A percentile compares a stretch with the other conserved stretches of the same genome.
These are phyloP conservation scores for Sminthurides aquaticus DNA, from an alignment of 2,888 invertebrate species.

Conservation along the genomic window DNA sequence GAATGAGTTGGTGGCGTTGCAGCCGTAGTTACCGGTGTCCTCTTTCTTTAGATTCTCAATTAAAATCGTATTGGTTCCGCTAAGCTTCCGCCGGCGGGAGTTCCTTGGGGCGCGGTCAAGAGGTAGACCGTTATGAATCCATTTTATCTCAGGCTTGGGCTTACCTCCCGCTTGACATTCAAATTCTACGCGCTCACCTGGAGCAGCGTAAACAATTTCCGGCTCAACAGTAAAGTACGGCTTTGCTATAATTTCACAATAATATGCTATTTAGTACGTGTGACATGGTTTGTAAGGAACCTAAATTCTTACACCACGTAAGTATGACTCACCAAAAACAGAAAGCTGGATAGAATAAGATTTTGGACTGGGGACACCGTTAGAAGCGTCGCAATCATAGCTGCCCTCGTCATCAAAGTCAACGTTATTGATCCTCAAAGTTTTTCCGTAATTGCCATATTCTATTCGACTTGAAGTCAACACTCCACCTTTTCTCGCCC, in stretches of 20 bases:
- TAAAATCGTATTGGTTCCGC: conserved; percentile 61
- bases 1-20: conserved; percentile 96
- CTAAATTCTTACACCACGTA: no score
- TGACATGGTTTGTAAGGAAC: no score
- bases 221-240: conserved; percentile 90
- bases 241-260: conserved; percentile 52
- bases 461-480: conserved; percentile 50
- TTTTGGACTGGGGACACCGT: conserved; percentile 77
- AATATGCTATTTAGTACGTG: neutral
- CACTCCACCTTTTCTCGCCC: conserved; percentile 72
- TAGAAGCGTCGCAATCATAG: conserved; percentile 89
- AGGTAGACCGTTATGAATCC: conserved; percentile 93
- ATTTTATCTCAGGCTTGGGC: conserved; percentile 83
- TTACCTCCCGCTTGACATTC: conserved; percentile 80
- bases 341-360: conserved; percentile 73
- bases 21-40: conserved; percentile 93
- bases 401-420: conserved; percentile 80
- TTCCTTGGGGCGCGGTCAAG: conserved; percentile 65
- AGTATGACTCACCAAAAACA: conserved; percentile 45
- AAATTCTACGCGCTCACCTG: conserved; percentile 81
- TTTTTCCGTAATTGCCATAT: conserved; percentile 88
- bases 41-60: conserved; percentile 71
- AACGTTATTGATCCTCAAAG: conserved; percentile 76
- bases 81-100: conserved; percentile 62
- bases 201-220: conserved; percentile 74